Conservation (phyloP, 2,888 invertebrate genomes). For the Clitarchus hookeri region DNA sequence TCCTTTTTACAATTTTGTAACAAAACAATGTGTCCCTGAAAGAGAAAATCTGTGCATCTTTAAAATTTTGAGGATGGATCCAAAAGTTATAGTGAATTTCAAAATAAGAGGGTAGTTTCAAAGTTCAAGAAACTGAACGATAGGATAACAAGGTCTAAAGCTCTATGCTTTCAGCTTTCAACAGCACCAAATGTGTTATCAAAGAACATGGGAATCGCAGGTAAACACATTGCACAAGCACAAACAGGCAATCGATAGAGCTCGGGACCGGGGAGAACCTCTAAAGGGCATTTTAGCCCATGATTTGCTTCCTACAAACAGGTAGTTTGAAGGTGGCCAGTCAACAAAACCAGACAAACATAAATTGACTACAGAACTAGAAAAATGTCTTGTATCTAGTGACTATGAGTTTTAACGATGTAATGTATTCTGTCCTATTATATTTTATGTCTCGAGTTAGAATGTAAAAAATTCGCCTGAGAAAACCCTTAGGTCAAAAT, state of each 20-base stretch:
- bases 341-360: background rate
- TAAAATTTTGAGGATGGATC: too few species aligned
- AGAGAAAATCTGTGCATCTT: too few species aligned
- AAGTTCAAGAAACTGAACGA: background rate
- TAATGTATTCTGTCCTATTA: background rate
- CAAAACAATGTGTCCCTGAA: background rate
- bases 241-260: background rate
- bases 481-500: background rate
- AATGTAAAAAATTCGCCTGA: background rate
- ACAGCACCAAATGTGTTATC: background rate
- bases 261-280: background rate
- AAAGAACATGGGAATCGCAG: background rate
- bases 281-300: background rate
- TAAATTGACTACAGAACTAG: background rate
- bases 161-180: background rate
- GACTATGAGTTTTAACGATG: background rate
- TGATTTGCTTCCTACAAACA: conserved; percentile 7
- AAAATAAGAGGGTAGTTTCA: background rate
- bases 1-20: background rate
- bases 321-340: background rate
- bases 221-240: background rate
- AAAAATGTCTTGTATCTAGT: background rate
- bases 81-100: background rate
- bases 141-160: background rate
- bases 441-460: conserved; percentile 3